These are phyloP conservation scores for Arctopsyche grandis DNA, from an alignment of 1,140 invertebrate genomes.

Conservation along the genomic window DNA sequence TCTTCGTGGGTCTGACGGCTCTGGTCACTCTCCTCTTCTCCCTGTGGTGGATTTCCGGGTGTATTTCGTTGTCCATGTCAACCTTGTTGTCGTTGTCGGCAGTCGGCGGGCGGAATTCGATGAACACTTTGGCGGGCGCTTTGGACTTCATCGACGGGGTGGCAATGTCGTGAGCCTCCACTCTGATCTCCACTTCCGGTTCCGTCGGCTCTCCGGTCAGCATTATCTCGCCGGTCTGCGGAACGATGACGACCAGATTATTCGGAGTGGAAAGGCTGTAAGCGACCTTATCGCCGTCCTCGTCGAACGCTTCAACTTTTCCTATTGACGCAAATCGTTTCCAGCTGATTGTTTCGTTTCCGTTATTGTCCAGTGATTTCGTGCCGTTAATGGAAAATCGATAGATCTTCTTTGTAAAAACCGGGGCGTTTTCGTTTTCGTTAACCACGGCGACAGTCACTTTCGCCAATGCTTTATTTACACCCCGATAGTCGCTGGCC, in stretches of 20 bases:
- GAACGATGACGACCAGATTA: conserved; percentile 85
- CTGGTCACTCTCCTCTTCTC: conserved; percentile 85
- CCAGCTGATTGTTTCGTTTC: conserved; percentile 70
- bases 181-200: conserved; percentile 73
- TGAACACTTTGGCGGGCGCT: conserved; percentile 76
- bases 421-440: conserved; percentile 90
- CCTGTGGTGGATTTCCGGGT: conserved; percentile 69
- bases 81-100: conserved; percentile 56
- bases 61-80: conserved; percentile 67
- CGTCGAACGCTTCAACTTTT: conserved; percentile 83
- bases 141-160: conserved; percentile 75
- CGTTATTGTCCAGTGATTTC: conserved; percentile 65
- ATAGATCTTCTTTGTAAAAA: conserved; percentile 81
- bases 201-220: conserved; percentile 79
- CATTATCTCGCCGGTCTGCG: conserved; percentile 90
- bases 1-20: conserved; percentile 89
- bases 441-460: conserved; percentile 81
- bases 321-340: conserved; percentile 83
- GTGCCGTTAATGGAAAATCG: conserved; percentile 77
- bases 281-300: conserved; percentile 86
- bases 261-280: conserved; percentile 83
- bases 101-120: conserved; percentile 76
- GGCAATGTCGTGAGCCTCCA: conserved; percentile 85
- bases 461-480: conserved; percentile 78
- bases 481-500: conserved; percentile 77